phyloP scores from a whole-genome alignment of 2,888 invertebrate species.

The Steinernema carpocapsae region DNA sequence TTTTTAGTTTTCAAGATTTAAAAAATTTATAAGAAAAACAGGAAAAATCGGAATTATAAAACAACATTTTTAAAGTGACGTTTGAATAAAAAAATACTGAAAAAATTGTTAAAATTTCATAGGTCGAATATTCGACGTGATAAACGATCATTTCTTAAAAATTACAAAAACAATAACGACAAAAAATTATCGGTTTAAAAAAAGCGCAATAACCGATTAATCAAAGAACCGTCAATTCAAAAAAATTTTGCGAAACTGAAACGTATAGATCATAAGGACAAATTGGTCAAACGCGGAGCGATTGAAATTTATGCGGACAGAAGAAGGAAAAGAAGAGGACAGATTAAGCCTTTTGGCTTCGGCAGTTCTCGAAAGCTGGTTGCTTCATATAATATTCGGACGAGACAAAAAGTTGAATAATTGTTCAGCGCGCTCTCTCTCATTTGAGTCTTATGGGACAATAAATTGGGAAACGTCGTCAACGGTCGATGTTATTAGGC shows the following conservation, averaged over 20 bases:
- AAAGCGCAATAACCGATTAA: too few relatives aligned
- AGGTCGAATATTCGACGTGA: too few relatives aligned
- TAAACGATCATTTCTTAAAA: too few relatives aligned
- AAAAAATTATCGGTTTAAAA: too few relatives aligned
- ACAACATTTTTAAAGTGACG: background rate
- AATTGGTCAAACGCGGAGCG: too few relatives aligned
- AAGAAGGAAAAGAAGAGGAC: background rate
- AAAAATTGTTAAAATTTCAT: background rate
- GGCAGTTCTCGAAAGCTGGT: background rate
- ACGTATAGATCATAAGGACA: too few relatives aligned
- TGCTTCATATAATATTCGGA: constrained; percentile 20
- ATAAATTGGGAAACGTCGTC: constrained; percentile 29
- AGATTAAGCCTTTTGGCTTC: background rate
- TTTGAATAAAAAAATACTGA: constrained; percentile 31
- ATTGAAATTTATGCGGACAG: too few relatives aligned
- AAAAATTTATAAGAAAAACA: background rate
- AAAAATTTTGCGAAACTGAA: too few relatives aligned
- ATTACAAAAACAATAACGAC: background rate
- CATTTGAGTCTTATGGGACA: constrained; percentile 25
- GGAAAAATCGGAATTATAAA: background rate
- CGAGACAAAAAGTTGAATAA: constrained; percentile 31
- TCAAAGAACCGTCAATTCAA: too few relatives aligned
- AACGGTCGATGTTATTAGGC: constrained; percentile 22
- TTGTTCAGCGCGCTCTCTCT: constrained; percentile 27
- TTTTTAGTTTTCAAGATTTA: background rate